These are phyloP conservation scores for Sakesphorus luctuosus DNA, from an alignment of 2,113 vertebrate genomes.

Conservation along the genomic window DNA sequence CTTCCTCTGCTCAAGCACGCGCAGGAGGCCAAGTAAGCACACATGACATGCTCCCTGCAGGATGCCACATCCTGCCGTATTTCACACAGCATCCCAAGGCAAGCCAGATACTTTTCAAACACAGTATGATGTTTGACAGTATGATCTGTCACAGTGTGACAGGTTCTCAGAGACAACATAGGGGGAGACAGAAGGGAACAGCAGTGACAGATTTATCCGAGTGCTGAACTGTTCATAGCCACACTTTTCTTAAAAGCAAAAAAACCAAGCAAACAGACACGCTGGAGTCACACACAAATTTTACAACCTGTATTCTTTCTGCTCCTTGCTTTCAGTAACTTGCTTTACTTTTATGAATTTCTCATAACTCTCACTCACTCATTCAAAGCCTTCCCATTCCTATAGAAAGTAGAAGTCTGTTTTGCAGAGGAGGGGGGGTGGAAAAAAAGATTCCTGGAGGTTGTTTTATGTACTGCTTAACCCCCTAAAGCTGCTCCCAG, in stretches of 20 bases:
- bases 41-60: slow-evolving; percentile 13
- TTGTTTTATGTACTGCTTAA: neutral
- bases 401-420: neutral
- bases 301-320: neutral
- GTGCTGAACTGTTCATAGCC: neutral
- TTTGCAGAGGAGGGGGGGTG: accelerated
- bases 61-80: slow-evolving; percentile 20
- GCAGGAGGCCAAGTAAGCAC: neutral
- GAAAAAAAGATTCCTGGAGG: accelerated
- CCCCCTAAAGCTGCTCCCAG: neutral
- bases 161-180: neutral
- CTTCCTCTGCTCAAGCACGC: neutral
- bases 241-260: neutral
- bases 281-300: neutral
- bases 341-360: accelerated
- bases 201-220: neutral
- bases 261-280: neutral
- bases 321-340: neutral
- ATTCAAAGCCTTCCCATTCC: neutral
- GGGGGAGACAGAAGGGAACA: neutral
- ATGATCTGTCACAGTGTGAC: slow-evolving; percentile 17
- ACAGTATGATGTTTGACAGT: neutral
- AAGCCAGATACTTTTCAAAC: slow-evolving; percentile 20
- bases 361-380: neutral
- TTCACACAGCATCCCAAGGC: slow-evolving; percentile 7